These are phyloP conservation scores for Cheilosia vulpina DNA, from an alignment of 2,888 invertebrate species.

Conservation along the genomic window DNA sequence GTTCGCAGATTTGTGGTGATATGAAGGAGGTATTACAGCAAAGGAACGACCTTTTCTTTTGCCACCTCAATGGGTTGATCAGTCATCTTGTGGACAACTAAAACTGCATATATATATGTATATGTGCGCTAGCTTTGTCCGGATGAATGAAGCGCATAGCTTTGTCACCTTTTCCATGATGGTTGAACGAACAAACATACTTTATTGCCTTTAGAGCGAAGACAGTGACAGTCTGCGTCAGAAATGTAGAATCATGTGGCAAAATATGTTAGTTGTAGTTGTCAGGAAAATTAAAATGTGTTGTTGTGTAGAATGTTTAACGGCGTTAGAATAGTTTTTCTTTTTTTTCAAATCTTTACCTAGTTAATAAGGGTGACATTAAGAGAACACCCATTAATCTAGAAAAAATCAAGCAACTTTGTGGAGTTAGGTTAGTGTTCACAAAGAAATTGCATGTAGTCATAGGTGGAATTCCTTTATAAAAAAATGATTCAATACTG, in stretches of 20 bases:
- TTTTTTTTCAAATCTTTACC: no score
- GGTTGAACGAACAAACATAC: neutral
- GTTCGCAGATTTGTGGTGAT: constrained; percentile 66
- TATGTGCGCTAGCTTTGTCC: neutral
- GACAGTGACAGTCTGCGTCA: constrained; percentile 8
- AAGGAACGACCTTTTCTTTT: constrained; percentile 66
- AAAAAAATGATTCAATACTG: no score
- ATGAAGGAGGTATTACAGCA: constrained; percentile 52
- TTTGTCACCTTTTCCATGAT: constrained; percentile 47
- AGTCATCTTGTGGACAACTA: constrained; percentile 26
- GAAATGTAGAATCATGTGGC: neutral
- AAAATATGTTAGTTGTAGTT: no score
- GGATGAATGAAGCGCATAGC: constrained; percentile 49
- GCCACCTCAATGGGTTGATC: constrained; percentile 69
- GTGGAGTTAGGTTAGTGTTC: no score
- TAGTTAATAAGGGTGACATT: no score
- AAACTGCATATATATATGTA: neutral
- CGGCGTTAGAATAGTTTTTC: no score
- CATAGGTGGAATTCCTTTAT: no score
- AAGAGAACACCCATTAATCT: no score
- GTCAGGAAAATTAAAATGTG: no score
- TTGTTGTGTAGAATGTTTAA: no score
- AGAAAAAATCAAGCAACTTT: no score
- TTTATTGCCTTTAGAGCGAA: neutral
- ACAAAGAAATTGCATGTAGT: no score